These are phyloP conservation scores for Sebastes glaucus DNA, from an alignment of 2,797 vertebrate species.

Conservation along the genomic window DNA sequence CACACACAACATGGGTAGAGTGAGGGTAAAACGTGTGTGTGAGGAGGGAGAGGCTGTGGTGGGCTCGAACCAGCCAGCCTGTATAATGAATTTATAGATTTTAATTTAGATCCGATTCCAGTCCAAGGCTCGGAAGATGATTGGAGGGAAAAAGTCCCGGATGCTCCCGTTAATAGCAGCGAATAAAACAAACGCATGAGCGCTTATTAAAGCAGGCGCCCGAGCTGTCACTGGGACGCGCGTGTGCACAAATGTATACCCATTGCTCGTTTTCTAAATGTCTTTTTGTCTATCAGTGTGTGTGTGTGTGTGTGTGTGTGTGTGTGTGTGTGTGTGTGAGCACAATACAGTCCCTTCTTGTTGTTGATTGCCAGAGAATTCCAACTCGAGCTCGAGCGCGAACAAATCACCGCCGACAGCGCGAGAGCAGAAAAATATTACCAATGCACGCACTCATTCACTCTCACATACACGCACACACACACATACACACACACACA, in stretches of 20 bases:
- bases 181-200: not conserved
- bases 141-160: conserved; percentile 32
- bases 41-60: not conserved
- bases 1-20: not conserved
- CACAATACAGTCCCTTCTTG: not conserved
- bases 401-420: conserved; percentile 34
- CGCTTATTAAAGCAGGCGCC: conserved; percentile 8
- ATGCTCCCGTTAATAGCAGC: conserved; percentile 11
- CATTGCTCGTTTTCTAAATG: not conserved
- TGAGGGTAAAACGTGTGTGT: not conserved
- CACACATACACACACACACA: not conserved
- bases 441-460: not conserved
- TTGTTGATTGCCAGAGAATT: conserved; percentile 22
- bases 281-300: not conserved
- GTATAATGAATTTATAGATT: conserved; percentile 63
- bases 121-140: conserved; percentile 19
- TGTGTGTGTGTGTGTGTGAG: not conserved
- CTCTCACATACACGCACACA: not conserved
- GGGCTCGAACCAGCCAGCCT: not conserved
- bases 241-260: not conserved
- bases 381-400: conserved; percentile 8
- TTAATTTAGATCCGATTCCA: conserved; percentile 69
- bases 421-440: conserved; percentile 18
- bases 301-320: not conserved
- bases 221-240: not conserved